Percentiles rank a stretch among this genome's conserved stretches.
Conservation (phyloP, 2,113 vertebrate genomes). For the Sebastes schlegelii region DNA sequence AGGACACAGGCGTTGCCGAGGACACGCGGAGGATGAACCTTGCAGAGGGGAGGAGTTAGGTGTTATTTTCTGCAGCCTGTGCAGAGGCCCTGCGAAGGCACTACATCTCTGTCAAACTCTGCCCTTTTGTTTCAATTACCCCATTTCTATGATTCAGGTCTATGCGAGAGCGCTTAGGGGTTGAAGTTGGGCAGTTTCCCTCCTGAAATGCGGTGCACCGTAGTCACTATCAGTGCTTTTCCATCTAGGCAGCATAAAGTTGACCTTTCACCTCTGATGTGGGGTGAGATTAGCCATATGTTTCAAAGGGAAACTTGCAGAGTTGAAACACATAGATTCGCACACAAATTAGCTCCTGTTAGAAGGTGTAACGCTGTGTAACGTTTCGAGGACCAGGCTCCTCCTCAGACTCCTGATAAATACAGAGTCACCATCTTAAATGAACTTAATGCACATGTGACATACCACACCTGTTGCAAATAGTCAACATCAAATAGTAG, state of each 20-base stretch:
- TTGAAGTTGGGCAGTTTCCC: constrained; percentile 53
- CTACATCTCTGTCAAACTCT: constrained; percentile 81
- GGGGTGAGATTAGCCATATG: constrained; percentile 59
- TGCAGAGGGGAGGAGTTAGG: constrained; percentile 63
- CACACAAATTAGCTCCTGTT: not conserved
- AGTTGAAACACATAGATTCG: not conserved
- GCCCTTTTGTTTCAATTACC: constrained; percentile 84
- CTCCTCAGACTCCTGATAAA: not conserved
- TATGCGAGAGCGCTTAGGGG: constrained; percentile 64
- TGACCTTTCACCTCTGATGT: constrained; percentile 66
- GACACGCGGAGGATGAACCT: constrained; percentile 71
- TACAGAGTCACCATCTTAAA: not conserved
- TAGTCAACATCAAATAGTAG: not conserved
- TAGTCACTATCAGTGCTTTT: constrained; percentile 39
- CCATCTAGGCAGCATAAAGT: constrained; percentile 44
- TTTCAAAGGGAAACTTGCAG: constrained; percentile 30
- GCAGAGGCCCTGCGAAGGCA: constrained; percentile 66
- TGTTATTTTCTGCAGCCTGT: constrained; percentile 78
- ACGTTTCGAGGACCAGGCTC: not conserved
- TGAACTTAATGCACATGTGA: not conserved
- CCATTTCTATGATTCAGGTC: constrained; percentile 77
- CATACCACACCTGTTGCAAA: not conserved
- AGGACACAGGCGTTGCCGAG: constrained; percentile 66
- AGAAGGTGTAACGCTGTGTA: not conserved
- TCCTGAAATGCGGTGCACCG: constrained; percentile 36